These are phyloP conservation scores for Physocephala rufipes DNA, from an alignment of 2,888 invertebrate species.

Conservation along the genomic window DNA sequence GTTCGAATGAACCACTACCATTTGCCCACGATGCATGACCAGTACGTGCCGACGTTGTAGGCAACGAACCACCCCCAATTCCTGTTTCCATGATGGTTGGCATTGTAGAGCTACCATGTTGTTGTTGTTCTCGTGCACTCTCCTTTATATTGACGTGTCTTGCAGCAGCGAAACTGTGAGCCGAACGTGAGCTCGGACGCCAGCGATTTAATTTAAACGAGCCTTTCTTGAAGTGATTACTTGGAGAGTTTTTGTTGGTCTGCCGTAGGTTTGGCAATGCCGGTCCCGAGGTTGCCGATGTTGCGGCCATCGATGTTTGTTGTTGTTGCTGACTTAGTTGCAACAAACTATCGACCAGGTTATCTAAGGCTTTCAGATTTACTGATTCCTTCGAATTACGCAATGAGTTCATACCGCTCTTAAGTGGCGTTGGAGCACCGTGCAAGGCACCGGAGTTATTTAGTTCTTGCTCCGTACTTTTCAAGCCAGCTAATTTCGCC, in stretches of 20 bases:
- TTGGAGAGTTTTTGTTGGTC: background rate
- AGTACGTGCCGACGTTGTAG: conserved; percentile 35
- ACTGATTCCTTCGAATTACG: conserved; percentile 66
- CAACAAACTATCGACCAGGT: conserved; percentile 71
- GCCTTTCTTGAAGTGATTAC: background rate
- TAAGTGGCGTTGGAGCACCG: conserved; percentile 25
- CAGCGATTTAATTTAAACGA: conserved; percentile 62
- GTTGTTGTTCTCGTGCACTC: conserved; percentile 22
- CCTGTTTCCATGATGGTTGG: conserved; percentile 48
- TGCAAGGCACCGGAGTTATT: conserved; percentile 22
- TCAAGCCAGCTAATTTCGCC: conserved; percentile 60
- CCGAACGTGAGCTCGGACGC: conserved; percentile 64
- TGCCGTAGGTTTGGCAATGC: background rate
- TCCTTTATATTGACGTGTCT: conserved; percentile 40
- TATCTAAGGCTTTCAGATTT: conserved; percentile 73
- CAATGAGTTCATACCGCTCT: conserved; percentile 57
- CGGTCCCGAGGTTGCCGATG: background rate
- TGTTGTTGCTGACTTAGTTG: conserved; percentile 61
- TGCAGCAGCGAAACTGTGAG: conserved; percentile 52
- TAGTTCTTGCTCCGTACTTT: conserved; percentile 41
- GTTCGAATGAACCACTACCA: conserved; percentile 51
- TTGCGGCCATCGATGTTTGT: no score
- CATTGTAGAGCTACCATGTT: conserved; percentile 45
- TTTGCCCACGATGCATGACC: conserved; percentile 51
- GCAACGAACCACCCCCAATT: conserved; percentile 26